Evolutionary conservation across 1,140 invertebrate genomes (phyloP).

Genomic region (Hycleus cichorii): DNA sequence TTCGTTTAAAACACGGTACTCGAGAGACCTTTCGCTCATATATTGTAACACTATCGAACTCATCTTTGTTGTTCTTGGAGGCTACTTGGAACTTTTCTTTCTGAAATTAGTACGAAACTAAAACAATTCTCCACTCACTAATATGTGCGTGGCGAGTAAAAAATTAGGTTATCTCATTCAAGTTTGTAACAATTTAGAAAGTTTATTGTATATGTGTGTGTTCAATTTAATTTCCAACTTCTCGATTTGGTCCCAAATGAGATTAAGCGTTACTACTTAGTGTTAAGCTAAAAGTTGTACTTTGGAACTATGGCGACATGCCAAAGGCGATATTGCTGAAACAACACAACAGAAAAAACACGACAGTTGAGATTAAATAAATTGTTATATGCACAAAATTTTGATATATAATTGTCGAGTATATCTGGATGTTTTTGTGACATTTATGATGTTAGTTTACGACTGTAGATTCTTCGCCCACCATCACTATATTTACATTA

Average conservation of each 20-base stretch:
- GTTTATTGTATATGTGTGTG: neutral
- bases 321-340: neutral
- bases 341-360: constrained; percentile 3
- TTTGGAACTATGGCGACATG: too few relatives aligned
- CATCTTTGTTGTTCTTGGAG: too few relatives aligned
- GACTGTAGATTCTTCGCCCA: constrained; percentile 1
- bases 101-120: constrained; percentile 8
- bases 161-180: constrained; percentile 7
- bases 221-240: constrained; percentile 13
- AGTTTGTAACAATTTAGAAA: constrained; percentile 11
- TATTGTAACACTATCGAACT: too few relatives aligned
- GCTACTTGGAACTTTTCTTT: neutral
- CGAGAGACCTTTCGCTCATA: too few relatives aligned
- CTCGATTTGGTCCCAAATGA: constrained; percentile 12
- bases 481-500: constrained; percentile 5
- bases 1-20: too few relatives aligned
- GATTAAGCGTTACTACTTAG: constrained; percentile 12
- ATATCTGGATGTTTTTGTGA: neutral
- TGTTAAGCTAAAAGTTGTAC: constrained; percentile 10
- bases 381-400: too few relatives aligned
- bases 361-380: neutral
- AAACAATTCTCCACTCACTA: constrained; percentile 2
- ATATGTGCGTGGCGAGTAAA: neutral
- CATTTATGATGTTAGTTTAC: constrained; percentile 9
- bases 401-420: too few relatives aligned